Base-by-base conservation (phyloP, 2,113 vertebrate species). In the Lethenteron camtschaticum region DNA sequence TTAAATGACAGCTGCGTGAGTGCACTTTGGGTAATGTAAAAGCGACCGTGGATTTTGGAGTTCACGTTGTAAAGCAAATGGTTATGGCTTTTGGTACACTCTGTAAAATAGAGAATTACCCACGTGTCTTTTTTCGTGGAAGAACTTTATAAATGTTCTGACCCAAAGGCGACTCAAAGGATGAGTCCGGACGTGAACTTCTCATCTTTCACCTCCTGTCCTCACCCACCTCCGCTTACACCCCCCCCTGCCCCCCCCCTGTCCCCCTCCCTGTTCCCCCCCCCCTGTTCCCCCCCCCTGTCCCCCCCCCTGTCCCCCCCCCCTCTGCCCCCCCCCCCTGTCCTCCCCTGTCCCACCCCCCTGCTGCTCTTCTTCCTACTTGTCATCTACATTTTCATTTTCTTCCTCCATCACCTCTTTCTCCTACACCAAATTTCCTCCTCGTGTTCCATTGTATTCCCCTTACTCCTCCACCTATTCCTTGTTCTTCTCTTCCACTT, bases 401-500 rank as follows among this genome's bases (percentile, higher is more conserved):
- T 55, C 13, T n/a, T 18, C 56, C 68, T 11, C 6, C 11, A 63
- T n/a, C 16, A 13, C 10, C 16, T 41, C 9, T 2, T 9, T 13
- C 12, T 12, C 24, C 41, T 9, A 6, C 7, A 57, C 8, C 56
- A 24, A 24, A 11, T 57, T 56, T 10, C 55, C 69, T 8, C 1
- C 16, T 70, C 9, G 8, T 70, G 57, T 69, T 63, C 56, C 56
- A 13, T 18, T 20, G 8, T 20, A 12, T 1, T 12, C n/a, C 14
- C 13, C 57, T 4, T 5, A 24, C 7, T 12, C 69, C 10, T 7
- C 24, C 13, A 3, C 12, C 9, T 12, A 2, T 12, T 20, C 14
- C 69, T 57, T 41, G 9, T 9, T 41, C 9, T 71, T 56, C 63
- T 71, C 68, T 68, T 68, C 56, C 69, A 70, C 69, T 56, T 68